Conservation (phyloP, 2,113 vertebrate species). For the Pangasianodon hypophthalmus region DNA sequence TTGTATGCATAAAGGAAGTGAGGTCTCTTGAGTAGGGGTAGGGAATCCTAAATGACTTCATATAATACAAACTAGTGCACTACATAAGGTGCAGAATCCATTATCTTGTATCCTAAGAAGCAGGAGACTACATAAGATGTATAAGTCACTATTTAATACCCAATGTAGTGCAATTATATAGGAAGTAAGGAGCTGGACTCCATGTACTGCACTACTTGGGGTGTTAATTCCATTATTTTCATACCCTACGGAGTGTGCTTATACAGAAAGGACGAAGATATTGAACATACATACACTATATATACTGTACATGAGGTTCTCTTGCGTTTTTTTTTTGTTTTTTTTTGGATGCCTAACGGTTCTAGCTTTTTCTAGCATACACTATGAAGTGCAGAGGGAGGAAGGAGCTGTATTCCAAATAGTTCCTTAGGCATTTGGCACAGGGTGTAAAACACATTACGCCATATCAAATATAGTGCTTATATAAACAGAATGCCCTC, state of each 20-base stretch:
- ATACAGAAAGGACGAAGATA: no score
- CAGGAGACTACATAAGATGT: neutral
- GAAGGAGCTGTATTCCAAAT: neutral
- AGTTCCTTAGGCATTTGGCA: neutral
- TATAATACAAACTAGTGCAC: neutral
- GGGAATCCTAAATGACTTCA: neutral
- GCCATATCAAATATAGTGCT: neutral
- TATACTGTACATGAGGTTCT: no score
- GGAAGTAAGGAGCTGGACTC: neutral
- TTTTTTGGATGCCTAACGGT: neutral
- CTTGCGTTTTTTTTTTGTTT: neutral
- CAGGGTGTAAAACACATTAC: neutral
- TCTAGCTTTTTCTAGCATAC: neutral
- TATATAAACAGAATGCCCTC: neutral
- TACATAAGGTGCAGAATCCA: neutral
- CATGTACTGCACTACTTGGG: neutral
- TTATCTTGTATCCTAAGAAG: neutral
- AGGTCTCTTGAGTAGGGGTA: neutral
- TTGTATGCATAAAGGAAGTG: neutral
- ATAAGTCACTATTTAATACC: neutral
- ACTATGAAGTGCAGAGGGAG: neutral
- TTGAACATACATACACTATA: no score
- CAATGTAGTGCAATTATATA: neutral
- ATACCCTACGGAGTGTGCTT: neutral
- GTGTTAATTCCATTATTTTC: neutral